A percentile compares a stretch with the other conserved stretches of the same genome.
phyloP scores from a whole-genome alignment of 2,888 invertebrate species.

The Pheosia gnoma region DNA sequence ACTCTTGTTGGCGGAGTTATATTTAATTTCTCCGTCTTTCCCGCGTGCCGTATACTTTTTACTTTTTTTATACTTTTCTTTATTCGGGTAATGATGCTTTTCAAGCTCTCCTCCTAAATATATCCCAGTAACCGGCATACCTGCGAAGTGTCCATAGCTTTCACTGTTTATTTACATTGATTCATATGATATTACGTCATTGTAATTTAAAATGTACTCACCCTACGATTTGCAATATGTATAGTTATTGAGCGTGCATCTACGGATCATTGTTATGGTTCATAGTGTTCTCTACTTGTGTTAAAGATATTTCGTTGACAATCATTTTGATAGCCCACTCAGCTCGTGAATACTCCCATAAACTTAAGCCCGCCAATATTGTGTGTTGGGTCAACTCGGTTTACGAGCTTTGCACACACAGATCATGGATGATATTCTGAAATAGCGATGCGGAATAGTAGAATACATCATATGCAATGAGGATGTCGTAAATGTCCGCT shows the following conservation, averaged over 20 bases:
- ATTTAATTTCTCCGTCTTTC: too few relatives aligned
- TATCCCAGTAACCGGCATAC: not conserved
- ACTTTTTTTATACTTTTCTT: too few relatives aligned
- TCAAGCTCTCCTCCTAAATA: too few relatives aligned
- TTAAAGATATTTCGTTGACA: slow-evolving; percentile 1
- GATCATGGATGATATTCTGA: slow-evolving; percentile 6
- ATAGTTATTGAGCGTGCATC: not conserved
- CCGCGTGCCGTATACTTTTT: too few relatives aligned
- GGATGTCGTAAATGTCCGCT: not conserved
- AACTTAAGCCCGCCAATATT: slow-evolving; percentile 4
- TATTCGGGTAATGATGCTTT: too few relatives aligned
- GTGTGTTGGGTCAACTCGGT: slow-evolving; percentile 10
- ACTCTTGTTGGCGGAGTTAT: too few relatives aligned
- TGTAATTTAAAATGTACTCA: not conserved
- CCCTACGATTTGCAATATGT: not conserved
- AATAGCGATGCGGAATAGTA: not conserved
- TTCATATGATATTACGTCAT: not conserved
- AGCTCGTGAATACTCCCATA: slow-evolving; percentile 1
- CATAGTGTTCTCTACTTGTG: not conserved
- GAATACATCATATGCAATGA: slow-evolving; percentile 1
- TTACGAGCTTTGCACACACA: slow-evolving; percentile 12
- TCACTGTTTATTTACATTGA: not conserved
- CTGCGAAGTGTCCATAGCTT: not conserved
- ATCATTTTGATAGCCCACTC: slow-evolving; percentile 2
- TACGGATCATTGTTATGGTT: not conserved